A percentile compares a stretch with the other conserved stretches of the same genome.
Evolutionary conservation across 2,113 vertebrate species (phyloP).

Genomic region (Pseudorhombus dupliciocellatus): DNA sequence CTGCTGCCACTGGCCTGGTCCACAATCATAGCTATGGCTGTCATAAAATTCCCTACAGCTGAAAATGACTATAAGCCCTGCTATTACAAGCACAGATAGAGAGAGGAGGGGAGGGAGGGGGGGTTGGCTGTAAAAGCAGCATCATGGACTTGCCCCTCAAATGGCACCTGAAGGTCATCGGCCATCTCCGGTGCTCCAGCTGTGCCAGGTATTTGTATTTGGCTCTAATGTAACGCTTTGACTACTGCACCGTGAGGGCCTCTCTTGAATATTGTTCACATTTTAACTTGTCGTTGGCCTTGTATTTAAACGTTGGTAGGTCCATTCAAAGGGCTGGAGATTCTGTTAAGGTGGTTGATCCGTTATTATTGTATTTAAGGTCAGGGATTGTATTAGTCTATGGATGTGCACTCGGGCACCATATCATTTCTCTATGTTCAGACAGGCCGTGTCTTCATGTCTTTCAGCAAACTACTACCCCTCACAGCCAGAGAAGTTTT

Average conservation of each 20-base stretch:
- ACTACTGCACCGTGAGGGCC: neutral
- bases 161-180: slow-evolving; percentile 72
- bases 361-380: slow-evolving; percentile 6
- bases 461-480: neutral
- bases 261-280: neutral
- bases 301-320: neutral
- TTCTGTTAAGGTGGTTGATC: no score
- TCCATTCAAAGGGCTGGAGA: neutral
- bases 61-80: slow-evolving; percentile 68
- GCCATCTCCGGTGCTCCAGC: slow-evolving; percentile 26
- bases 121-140: slow-evolving; percentile 67
- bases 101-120: slow-evolving; percentile 17
- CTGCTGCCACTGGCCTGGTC: slow-evolving; percentile 42
- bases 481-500: neutral
- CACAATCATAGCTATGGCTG: slow-evolving; percentile 63
- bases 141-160: slow-evolving; percentile 65
- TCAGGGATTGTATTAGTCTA: neutral
- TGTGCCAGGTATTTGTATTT: neutral
- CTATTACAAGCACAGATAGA: slow-evolving; percentile 64
- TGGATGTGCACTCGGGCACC: neutral
- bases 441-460: slow-evolving; percentile 1
- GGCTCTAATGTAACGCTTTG: neutral
- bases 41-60: slow-evolving; percentile 73
- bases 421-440: neutral
- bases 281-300: neutral